Base-by-base conservation (phyloP, 92 coral and sea anemone species). In the Scolanthus callimorphus region DNA sequence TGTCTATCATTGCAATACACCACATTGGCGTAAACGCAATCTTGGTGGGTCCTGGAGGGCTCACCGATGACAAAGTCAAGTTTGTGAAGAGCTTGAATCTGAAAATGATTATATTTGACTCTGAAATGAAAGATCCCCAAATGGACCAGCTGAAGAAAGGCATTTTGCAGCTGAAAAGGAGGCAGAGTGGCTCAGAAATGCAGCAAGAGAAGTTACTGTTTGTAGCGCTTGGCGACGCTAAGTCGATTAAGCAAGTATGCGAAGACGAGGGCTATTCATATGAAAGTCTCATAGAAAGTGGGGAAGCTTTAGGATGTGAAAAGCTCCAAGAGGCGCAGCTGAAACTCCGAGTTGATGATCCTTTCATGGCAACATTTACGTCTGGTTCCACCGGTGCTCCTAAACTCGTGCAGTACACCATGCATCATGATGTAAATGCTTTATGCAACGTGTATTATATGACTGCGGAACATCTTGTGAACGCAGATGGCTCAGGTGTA, bases 331-430 rank as follows among this genome's bases (percentile, higher is more conserved):
- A 65, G 51, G 29, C 38, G 4, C 71, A 53, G 29, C 29, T 15
- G 17, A 26, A 11, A 28, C 44, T 65, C 8, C 71, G 51, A 29
- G 28, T 65, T 31, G 71, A 65, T 31, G 71, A 65, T 26, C 63
- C 62, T 13, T 47, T 57, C 26, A 11, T 65, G 21, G 65, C 49
- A 6, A 1, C 41, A 13, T 9, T 19, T 27, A 65, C 71, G 41
- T 65, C 71, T 17, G 71, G 71, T n/a, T n/a, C n/a, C n/a, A n/a
- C n/a, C n/a, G n/a, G n/a, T n/a, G n/a, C n/a, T n/a, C n/a, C n/a
- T n/a, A n/a, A n/a, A n/a, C n/a, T n/a, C n/a, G n/a, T n/a, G n/a
- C n/a, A n/a, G n/a, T n/a, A n/a, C n/a, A n/a, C n/a, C n/a, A n/a
- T n/a, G n/a, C n/a, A n/a, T n/a, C n/a, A n/a, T n/a, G n/a, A n/a